These are phyloP conservation scores for Sphaerophoria rueppellii DNA, from an alignment of 2,888 invertebrate species.

Conservation along the genomic window DNA sequence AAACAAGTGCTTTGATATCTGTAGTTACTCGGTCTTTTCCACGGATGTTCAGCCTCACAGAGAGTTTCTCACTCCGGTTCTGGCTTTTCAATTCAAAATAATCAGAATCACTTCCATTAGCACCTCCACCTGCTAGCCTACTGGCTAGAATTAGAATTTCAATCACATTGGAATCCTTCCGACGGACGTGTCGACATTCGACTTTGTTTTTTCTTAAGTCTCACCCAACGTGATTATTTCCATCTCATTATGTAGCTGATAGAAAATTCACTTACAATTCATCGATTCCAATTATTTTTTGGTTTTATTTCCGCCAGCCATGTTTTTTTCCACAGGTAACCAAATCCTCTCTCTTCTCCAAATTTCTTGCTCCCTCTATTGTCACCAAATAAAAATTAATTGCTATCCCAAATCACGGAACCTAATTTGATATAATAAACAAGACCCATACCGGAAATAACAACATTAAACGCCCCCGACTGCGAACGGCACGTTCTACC, in stretches of 20 bases:
- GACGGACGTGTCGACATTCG: no score
- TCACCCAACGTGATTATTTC: slow-evolving; percentile 25
- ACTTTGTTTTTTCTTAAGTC: no score
- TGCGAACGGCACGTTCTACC: slow-evolving; percentile 53
- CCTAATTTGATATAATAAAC: slow-evolving; percentile 67
- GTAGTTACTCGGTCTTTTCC: no score
- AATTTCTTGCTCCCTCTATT: background rate
- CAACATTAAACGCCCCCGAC: slow-evolving; percentile 53
- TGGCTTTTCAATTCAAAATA: no score
- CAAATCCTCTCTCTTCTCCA: background rate
- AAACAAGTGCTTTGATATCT: no score
- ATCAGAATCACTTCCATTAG: no score
- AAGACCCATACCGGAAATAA: slow-evolving; percentile 60
- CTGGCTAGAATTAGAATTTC: no score
- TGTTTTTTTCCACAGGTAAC: slow-evolving; percentile 7
- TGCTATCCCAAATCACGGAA: slow-evolving; percentile 60
- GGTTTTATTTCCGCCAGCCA: slow-evolving; percentile 43
- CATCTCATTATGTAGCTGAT: slow-evolving; percentile 25
- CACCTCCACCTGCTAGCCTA: no score
- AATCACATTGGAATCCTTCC: no score
- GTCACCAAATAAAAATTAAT: slow-evolving; percentile 64
- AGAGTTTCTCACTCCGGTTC: no score
- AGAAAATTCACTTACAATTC: slow-evolving; percentile 52
- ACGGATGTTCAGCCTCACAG: no score
- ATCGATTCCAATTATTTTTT: slow-evolving; percentile 52